These are phyloP conservation scores for Drosophila suboccidentalis DNA, from an alignment of 2,888 invertebrate species.

Conservation along the genomic window DNA sequence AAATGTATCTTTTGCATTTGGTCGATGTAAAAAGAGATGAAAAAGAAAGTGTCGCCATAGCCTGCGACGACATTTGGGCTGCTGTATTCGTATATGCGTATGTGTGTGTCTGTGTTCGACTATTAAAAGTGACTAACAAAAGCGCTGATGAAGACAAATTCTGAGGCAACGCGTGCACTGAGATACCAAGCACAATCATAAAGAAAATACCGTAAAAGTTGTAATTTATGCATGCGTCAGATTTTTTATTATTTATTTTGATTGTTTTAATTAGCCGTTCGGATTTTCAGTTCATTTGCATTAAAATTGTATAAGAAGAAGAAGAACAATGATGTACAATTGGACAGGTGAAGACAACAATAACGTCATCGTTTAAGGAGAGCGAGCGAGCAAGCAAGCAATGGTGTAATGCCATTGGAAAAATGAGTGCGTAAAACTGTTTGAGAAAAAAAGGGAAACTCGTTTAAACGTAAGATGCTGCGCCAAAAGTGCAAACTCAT, in stretches of 20 bases:
- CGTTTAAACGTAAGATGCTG: constrained; percentile 54
- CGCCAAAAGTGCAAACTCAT: constrained; percentile 64
- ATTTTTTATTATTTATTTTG: constrained; percentile 62
- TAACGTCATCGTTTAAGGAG: constrained; percentile 59
- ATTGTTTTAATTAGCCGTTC: constrained; percentile 62
- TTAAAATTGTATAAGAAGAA: constrained; percentile 33
- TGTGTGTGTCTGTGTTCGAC: constrained; percentile 50
- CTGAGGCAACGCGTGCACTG: constrained; percentile 31
- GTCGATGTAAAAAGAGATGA: constrained; percentile 64
- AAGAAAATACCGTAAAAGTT: constrained; percentile 34
- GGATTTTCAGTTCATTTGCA: constrained; percentile 59
- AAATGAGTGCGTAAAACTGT: constrained; percentile 44
- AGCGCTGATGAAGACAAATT: constrained; percentile 54
- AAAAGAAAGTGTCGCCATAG: constrained; percentile 74
- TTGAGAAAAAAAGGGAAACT: constrained; percentile 42
- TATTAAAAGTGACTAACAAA: constrained; percentile 70
- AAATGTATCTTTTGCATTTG: constrained; percentile 70
- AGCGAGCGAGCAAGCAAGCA: constrained; percentile 25
- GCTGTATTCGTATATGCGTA: constrained; percentile 28
- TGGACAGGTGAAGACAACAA: constrained; percentile 61
- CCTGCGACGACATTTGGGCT: constrained; percentile 50
- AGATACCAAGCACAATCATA: constrained; percentile 16
- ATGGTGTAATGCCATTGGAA: constrained; percentile 11
- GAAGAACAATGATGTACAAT: constrained; percentile 26
- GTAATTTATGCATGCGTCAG: constrained; percentile 36